Evolutionary conservation across 2,113 vertebrate genomes (phyloP).

Genomic region (Ophiodon elongatus): DNA sequence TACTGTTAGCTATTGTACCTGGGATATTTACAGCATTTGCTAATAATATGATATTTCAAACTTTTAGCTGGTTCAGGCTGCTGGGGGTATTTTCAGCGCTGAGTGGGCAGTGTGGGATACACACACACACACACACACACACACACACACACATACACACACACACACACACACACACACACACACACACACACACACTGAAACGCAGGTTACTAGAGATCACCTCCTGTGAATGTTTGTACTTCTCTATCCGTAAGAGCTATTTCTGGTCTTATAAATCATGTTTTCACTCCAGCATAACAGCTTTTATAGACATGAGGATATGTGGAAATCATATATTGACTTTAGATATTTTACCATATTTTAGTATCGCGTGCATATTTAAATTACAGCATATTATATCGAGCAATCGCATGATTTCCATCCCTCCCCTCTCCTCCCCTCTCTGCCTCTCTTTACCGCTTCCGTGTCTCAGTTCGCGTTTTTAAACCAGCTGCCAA

Average conservation of each 20-base stretch:
- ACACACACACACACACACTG: background rate
- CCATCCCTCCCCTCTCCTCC: background rate
- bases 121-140: background rate
- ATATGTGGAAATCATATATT: background rate
- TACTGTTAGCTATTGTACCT: background rate
- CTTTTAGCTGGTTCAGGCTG: slow-evolving; percentile 16
- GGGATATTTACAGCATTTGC: slow-evolving; percentile 28
- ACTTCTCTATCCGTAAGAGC: background rate
- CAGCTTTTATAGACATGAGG: background rate
- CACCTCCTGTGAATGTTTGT: background rate
- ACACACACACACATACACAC: background rate
- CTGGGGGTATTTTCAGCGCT: slow-evolving; percentile 5
- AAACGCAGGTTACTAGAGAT: background rate
- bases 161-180: background rate
- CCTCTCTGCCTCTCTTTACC: background rate
- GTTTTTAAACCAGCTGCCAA: slow-evolving; percentile 10
- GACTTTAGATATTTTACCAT: too few relatives aligned
- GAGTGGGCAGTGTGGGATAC: background rate
- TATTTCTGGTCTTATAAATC: background rate
- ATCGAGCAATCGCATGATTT: background rate
- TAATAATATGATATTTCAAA: slow-evolving; percentile 29
- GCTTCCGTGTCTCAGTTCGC: background rate
- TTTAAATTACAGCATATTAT: background rate
- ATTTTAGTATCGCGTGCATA: background rate
- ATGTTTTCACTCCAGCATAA: background rate